Percentiles rank a stretch among this genome's conserved stretches.
These are phyloP conservation scores for Drosophila vallismaia DNA, from an alignment of 2,888 invertebrate genomes.

Conservation along the genomic window DNA sequence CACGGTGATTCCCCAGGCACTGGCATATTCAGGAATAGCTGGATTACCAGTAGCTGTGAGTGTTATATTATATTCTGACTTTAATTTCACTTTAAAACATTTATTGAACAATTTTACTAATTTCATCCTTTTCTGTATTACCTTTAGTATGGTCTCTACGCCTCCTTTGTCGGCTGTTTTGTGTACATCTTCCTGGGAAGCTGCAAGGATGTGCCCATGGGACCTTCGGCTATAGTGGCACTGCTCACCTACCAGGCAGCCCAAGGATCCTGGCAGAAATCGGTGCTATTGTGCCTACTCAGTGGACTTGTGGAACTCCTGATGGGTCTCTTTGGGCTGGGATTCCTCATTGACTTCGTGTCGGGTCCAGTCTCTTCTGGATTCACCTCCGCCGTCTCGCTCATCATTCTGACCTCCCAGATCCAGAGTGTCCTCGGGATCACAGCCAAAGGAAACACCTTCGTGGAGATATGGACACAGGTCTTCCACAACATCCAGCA, in stretches of 20 bases:
- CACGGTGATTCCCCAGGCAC: slow-evolving; percentile 95
- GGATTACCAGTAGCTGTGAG: slow-evolving; percentile 89
- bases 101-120: neutral
- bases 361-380: slow-evolving; percentile 95
- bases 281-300: slow-evolving; percentile 90
- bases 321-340: slow-evolving; percentile 93
- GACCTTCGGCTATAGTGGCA: slow-evolving; percentile 96
- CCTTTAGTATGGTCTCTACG: slow-evolving; percentile 93
- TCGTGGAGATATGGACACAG: slow-evolving; percentile 90
- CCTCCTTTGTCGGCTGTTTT: slow-evolving; percentile 96
- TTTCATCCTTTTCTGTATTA: neutral
- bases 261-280: slow-evolving; percentile 86
- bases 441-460: slow-evolving; percentile 89
- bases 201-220: slow-evolving; percentile 95
- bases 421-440: slow-evolving; percentile 92
- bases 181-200: slow-evolving; percentile 95
- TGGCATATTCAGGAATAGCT: slow-evolving; percentile 92
- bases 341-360: slow-evolving; percentile 94
- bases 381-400: slow-evolving; percentile 94
- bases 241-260: slow-evolving; percentile 92
- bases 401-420: slow-evolving; percentile 95
- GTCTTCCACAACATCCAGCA: slow-evolving; percentile 88
- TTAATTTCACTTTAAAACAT: neutral
- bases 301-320: slow-evolving; percentile 90
- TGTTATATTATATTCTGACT: slow-evolving; percentile 18